Conservation (phyloP, 2,888 invertebrate genomes). For the Parthenolecanium corni region DNA sequence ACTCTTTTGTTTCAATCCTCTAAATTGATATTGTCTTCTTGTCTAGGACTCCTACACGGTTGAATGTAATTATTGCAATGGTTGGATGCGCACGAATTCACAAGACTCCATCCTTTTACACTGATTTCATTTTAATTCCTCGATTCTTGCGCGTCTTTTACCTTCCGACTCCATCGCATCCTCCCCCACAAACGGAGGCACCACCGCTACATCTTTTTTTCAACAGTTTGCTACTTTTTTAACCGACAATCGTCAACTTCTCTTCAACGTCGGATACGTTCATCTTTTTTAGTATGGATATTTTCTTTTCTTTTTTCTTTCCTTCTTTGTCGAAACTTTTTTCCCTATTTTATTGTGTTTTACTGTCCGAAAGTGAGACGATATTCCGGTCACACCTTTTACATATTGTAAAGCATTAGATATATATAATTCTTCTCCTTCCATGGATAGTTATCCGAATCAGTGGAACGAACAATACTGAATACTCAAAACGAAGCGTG, state of each 20-base stretch:
- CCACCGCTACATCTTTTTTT: no score
- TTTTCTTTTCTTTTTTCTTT: neutral
- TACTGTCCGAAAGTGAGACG: conserved; percentile 6
- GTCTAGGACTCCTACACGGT: neutral
- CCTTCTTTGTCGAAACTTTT: neutral
- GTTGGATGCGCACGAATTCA: conserved; percentile 22
- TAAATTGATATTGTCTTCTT: conserved; percentile 1
- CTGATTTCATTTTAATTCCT: conserved; percentile 24
- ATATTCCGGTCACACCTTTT: conserved; percentile 22
- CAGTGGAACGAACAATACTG: no score
- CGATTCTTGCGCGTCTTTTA: neutral
- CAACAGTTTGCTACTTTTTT: neutral
- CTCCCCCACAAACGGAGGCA: no score
- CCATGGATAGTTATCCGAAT: no score
- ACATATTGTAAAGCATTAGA: no score
- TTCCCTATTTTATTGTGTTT: neutral
- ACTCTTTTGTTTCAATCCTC: no score
- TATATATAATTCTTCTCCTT: no score
- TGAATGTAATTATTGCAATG: conserved; percentile 17
- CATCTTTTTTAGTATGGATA: no score
- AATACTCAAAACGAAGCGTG: no score
- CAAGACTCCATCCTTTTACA: conserved; percentile 21
- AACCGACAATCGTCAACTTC: conserved; percentile 6
- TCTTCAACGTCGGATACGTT: conserved; percentile 5
- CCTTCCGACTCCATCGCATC: neutral